A percentile compares a stretch with the other conserved stretches of the same genome.
Evolutionary conservation across 2,113 vertebrate genomes (phyloP).

Genomic region (Anolis sagrei): DNA sequence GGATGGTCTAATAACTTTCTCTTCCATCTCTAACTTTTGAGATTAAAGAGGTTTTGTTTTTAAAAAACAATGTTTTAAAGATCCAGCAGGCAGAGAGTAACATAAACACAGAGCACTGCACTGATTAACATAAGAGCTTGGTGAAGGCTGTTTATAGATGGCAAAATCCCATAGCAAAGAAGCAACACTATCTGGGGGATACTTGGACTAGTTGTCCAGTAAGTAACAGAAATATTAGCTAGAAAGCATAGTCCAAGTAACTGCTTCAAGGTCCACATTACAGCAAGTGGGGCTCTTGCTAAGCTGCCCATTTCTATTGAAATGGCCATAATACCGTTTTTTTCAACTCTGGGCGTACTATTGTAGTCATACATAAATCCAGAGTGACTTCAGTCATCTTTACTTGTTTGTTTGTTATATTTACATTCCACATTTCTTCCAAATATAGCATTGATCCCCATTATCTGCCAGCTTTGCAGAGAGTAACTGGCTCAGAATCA

Average conservation of each 20-base stretch:
- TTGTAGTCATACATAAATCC: not conserved
- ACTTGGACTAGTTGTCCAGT: too few relatives aligned
- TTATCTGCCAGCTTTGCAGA: too few relatives aligned
- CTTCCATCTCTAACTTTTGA: not conserved
- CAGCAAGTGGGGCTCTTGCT: not conserved
- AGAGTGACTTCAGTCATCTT: not conserved
- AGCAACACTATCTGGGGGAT: too few relatives aligned
- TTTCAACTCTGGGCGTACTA: not conserved
- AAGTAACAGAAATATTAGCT: not conserved
- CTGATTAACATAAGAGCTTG: too few relatives aligned
- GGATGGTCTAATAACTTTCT: conserved; percentile 7
- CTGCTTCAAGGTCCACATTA: not conserved
- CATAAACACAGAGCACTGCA: not conserved
- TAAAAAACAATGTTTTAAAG: not conserved
- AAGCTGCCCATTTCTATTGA: not conserved
- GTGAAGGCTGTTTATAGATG: too few relatives aligned
- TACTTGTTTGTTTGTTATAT: too few relatives aligned
- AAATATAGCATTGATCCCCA: not conserved
- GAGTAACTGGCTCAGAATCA: not conserved
- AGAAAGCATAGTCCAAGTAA: not conserved
- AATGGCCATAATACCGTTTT: not conserved
- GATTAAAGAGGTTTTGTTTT: not conserved
- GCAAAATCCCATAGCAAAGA: too few relatives aligned
- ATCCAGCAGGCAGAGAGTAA: not conserved
- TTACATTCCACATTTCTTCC: not conserved